Percentiles rank a stretch among this genome's conserved stretches.
These are phyloP conservation scores for Pimephales promelas DNA, from an alignment of 2,113 vertebrate genomes.

Conservation along the genomic window DNA sequence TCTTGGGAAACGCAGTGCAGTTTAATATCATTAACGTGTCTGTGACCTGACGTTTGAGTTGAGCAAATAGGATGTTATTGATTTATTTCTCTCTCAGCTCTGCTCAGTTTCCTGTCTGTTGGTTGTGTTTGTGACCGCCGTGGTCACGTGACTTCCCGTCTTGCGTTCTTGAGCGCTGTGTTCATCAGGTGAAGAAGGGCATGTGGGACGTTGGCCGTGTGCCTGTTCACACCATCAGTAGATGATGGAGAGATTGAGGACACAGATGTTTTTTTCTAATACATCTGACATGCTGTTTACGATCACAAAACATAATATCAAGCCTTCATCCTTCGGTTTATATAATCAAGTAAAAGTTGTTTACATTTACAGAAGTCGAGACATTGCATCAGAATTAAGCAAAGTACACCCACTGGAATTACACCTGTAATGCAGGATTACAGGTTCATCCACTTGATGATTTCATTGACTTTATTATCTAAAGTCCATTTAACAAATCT, in stretches of 20 bases:
- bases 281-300: background rate
- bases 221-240: background rate
- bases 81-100: background rate
- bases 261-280: background rate
- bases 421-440: too few species aligned
- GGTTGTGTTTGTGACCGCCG: background rate
- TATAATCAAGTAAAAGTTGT: background rate
- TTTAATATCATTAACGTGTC: background rate
- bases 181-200: constrained; percentile 3
- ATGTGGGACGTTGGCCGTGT: background rate
- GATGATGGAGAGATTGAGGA: background rate
- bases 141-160: background rate
- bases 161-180: background rate
- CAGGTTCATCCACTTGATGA: too few species aligned
- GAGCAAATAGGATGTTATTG: background rate
- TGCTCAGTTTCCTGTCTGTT: constrained; percentile 22
- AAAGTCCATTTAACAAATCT: background rate
- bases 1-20: constrained; percentile 25
- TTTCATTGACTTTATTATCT: background rate
- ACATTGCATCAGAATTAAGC: too few species aligned
- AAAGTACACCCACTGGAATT: too few species aligned
- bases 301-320: background rate
- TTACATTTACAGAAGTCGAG: too few species aligned
- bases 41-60: background rate
- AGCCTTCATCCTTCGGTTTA: background rate